These are phyloP conservation scores for Meliscaeva auricollis DNA, from an alignment of 2,888 invertebrate species.

Conservation along the genomic window DNA sequence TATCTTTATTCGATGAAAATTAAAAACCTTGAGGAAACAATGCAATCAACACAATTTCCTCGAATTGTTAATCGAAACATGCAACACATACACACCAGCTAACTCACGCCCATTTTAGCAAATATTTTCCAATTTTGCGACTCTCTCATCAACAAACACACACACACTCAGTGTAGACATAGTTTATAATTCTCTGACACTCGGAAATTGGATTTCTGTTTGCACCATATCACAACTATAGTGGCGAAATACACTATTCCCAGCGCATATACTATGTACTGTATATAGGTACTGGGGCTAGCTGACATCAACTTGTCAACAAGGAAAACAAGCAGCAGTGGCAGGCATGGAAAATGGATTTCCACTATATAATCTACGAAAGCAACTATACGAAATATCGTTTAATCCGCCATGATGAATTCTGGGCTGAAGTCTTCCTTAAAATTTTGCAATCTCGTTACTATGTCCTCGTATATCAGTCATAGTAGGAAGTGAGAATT, in stretches of 20 bases:
- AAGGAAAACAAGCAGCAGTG: constrained; percentile 55
- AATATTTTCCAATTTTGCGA: constrained; percentile 63
- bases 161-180: background rate
- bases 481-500: constrained; percentile 37
- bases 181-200: constrained; percentile 51
- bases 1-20: constrained; percentile 26
- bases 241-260: constrained; percentile 54
- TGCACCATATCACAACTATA: constrained; percentile 44
- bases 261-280: background rate
- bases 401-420: constrained; percentile 50
- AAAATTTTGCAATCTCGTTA: constrained; percentile 18
- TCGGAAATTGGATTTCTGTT: constrained; percentile 74
- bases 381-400: constrained; percentile 10
- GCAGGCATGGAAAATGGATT: constrained; percentile 67
- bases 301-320: constrained; percentile 68
- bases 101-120: constrained; percentile 55
- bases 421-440: constrained; percentile 38
- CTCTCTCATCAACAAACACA: constrained; percentile 4
- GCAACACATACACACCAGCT: constrained; percentile 30
- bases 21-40: constrained; percentile 62
- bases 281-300: background rate
- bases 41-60: constrained; percentile 71
- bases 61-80: constrained; percentile 68
- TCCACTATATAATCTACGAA: constrained; percentile 28
- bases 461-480: constrained; percentile 20